Percentiles rank a stretch among this genome's conserved stretches.
These are phyloP conservation scores for Calephelis nemesis DNA, from an alignment of 1,140 invertebrate genomes.

Conservation along the genomic window DNA sequence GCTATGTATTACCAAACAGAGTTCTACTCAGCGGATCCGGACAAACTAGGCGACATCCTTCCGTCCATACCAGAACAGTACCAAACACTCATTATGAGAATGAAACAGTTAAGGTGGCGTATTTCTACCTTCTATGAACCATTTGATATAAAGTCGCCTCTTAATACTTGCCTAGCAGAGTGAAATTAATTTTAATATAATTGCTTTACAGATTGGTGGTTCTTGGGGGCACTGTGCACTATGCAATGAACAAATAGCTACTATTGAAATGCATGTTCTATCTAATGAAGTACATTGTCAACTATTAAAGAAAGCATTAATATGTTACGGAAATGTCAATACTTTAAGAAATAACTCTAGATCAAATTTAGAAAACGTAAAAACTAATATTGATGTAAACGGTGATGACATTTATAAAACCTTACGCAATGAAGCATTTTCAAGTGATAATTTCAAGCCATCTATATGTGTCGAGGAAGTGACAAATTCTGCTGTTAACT, in stretches of 20 bases:
- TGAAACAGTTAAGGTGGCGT: too few species aligned
- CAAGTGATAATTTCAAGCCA: not conserved
- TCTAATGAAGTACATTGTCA: conserved; percentile 12
- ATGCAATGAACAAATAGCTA: conserved; percentile 20
- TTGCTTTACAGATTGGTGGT: not conserved
- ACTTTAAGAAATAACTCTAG: not conserved
- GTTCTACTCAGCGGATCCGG: too few species aligned
- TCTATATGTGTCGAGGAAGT: too few species aligned
- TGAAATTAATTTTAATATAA: not conserved
- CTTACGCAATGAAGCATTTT: not conserved
- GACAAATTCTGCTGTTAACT: too few species aligned
- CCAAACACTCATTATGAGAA: too few species aligned
- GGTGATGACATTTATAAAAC: not conserved
- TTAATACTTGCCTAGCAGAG: too few species aligned
- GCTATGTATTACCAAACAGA: too few species aligned
- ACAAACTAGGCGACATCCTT: too few species aligned
- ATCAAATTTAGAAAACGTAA: not conserved
- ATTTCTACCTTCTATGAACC: too few species aligned
- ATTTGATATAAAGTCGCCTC: too few species aligned
- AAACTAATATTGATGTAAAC: not conserved
- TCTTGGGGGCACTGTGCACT: conserved; percentile 8
- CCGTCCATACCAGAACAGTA: too few species aligned
- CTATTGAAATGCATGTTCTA: not conserved
- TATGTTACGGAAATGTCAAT: not conserved
- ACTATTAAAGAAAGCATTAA: conserved; percentile 10